Conservation (phyloP, 2,888 invertebrate genomes). For the Myopa testacea region DNA sequence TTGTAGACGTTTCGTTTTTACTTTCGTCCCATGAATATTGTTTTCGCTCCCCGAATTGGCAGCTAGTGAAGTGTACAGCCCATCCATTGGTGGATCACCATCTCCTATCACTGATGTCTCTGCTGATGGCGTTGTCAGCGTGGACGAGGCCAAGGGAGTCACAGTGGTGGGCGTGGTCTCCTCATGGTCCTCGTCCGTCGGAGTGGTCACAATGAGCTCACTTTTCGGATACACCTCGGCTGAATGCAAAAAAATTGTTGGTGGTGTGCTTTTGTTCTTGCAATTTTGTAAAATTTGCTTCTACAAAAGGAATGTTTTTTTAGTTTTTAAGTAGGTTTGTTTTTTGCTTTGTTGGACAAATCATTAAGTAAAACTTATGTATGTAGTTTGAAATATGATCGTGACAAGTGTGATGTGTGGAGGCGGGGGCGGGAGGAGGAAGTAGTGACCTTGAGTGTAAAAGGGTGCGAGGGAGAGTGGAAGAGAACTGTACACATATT, state of each 20-base stretch:
- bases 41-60: neutral
- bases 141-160: slow-evolving; percentile 32
- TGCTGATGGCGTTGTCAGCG: slow-evolving; percentile 40
- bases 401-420: neutral
- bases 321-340: slow-evolving; percentile 48
- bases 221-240: slow-evolving; percentile 60
- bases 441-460: too few relatives aligned
- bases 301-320: slow-evolving; percentile 60
- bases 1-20: slow-evolving; percentile 23
- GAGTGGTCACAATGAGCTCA: slow-evolving; percentile 49
- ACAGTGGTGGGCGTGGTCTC: slow-evolving; percentile 22
- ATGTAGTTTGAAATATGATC: neutral
- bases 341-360: slow-evolving; percentile 39
- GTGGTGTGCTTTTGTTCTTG: slow-evolving; percentile 52
- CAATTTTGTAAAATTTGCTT: slow-evolving; percentile 63
- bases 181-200: slow-evolving; percentile 36
- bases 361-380: slow-evolving; percentile 2
- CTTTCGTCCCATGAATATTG: slow-evolving; percentile 26
- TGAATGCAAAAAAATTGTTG: slow-evolving; percentile 59
- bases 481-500: neutral
- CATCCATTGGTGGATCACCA: neutral
- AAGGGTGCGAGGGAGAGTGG: neutral
- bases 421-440: neutral
- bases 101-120: neutral
- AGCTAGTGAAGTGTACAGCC: neutral